Percentiles rank a stretch among this genome's conserved stretches.
These are phyloP conservation scores for Slavum lentiscoides DNA, from an alignment of 2,888 invertebrate species.

Conservation along the genomic window DNA sequence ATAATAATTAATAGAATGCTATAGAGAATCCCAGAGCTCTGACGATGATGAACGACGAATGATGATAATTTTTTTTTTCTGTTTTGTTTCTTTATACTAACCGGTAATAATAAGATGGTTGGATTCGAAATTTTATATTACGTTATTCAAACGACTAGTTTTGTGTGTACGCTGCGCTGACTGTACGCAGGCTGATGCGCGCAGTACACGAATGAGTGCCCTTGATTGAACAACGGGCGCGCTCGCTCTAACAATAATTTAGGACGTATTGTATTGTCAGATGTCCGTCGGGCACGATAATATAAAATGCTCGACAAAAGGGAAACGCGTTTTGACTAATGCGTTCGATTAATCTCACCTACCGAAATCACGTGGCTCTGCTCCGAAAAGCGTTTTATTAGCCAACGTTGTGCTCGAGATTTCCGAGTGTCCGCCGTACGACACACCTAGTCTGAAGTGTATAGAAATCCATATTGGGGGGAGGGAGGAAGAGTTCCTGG, in stretches of 20 bases:
- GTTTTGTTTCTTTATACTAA: no score
- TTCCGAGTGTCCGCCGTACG: no score
- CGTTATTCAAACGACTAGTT: neutral
- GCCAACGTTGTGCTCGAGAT: no score
- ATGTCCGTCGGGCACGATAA: conserved; percentile 2
- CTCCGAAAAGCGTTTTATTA: no score
- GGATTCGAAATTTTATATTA: neutral
- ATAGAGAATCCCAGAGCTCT: no score
- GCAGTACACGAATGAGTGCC: neutral
- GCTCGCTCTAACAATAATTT: conserved; percentile 27
- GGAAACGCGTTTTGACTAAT: conserved; percentile 33
- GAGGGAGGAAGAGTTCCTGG: no score
- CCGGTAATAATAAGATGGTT: no score
- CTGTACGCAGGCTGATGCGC: neutral
- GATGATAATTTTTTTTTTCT: no score
- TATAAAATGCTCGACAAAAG: conserved; percentile 34
- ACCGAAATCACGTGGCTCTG: conserved; percentile 11
- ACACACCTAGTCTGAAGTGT: no score
- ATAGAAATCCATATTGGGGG: no score
- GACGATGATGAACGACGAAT: no score
- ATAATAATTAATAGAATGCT: no score
- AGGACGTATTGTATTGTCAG: conserved; percentile 28
- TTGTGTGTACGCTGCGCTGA: neutral
- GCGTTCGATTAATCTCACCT: conserved; percentile 36
- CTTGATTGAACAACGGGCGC: conserved; percentile 26